Evolutionary conservation across 35 echinoderm and acorn worm species (phyloP).

Genomic region (Heliocidaris erythrogramma): DNA sequence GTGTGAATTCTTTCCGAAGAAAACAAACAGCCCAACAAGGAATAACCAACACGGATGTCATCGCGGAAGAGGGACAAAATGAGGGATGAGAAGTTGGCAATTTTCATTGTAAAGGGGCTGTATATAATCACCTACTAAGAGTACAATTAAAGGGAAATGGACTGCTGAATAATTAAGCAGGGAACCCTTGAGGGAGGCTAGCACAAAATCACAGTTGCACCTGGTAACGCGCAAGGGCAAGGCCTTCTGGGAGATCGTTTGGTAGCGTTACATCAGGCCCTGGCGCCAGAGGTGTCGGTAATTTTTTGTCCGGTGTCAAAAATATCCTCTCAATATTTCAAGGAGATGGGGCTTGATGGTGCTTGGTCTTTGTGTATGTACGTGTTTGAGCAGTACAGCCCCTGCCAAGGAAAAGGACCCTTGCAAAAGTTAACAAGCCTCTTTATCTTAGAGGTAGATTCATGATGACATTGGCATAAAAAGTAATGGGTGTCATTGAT

Average conservation of each 20-base stretch:
- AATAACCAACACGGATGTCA: neutral
- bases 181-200: conserved; percentile 4
- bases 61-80: neutral
- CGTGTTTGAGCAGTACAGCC: neutral
- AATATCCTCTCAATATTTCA: conserved; percentile 22
- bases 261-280: conserved; percentile 12
- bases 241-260: conserved; percentile 19
- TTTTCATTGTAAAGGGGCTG: neutral
- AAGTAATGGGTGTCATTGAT: too few species aligned
- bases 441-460: too few species aligned
- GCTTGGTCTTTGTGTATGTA: neutral
- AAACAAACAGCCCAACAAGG: neutral
- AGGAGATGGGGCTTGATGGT: neutral
- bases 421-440: too few species aligned
- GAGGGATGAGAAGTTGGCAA: neutral
- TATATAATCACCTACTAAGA: neutral
- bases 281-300: conserved; percentile 12
- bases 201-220: neutral
- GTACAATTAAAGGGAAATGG: conserved; percentile 31
- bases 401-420: neutral
- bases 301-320: conserved; percentile 5
- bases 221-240: neutral
- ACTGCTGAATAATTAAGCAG: conserved; percentile 9
- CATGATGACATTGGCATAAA: too few species aligned
- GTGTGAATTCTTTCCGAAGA: neutral